phyloP scores from a whole-genome alignment of 2,888 invertebrate genomes.

The Drosophila setosimentum region DNA sequence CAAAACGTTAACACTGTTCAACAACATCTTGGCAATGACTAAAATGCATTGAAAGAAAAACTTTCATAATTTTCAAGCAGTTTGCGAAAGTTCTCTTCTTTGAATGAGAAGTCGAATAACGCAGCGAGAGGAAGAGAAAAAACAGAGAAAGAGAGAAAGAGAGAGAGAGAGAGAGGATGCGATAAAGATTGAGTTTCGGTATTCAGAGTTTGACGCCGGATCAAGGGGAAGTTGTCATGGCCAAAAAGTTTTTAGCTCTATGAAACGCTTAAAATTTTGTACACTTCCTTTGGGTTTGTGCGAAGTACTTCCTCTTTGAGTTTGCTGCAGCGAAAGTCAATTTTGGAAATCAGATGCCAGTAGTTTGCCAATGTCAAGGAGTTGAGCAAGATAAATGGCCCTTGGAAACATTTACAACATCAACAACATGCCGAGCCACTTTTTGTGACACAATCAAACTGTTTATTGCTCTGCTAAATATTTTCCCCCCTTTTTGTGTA shows the following conservation, averaged over 20 bases:
- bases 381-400: slow-evolving; percentile 75
- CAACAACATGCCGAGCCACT: slow-evolving; percentile 46
- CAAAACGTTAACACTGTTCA: slow-evolving; percentile 74
- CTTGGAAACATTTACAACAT: slow-evolving; percentile 51
- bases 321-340: slow-evolving; percentile 46
- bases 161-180: not conserved
- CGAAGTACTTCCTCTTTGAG: slow-evolving; percentile 60
- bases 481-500: not conserved
- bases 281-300: slow-evolving; percentile 72
- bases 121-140: not conserved
- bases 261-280: slow-evolving; percentile 76
- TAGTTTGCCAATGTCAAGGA: slow-evolving; percentile 67
- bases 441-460: slow-evolving; percentile 44
- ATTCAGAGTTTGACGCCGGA: slow-evolving; percentile 69
- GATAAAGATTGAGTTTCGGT: slow-evolving; percentile 24
- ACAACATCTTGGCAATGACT: slow-evolving; percentile 56
- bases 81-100: slow-evolving; percentile 59
- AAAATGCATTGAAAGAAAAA: slow-evolving; percentile 62
- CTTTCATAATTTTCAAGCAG: slow-evolving; percentile 77
- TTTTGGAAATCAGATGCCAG: slow-evolving; percentile 66
- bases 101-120: not conserved
- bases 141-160: not conserved
- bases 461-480: slow-evolving; percentile 41
- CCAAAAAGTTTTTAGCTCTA: slow-evolving; percentile 71
- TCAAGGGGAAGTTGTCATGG: slow-evolving; percentile 72